These are phyloP conservation scores for Drosophila nasuta DNA, from an alignment of 1,140 invertebrate species.

Conservation along the genomic window DNA sequence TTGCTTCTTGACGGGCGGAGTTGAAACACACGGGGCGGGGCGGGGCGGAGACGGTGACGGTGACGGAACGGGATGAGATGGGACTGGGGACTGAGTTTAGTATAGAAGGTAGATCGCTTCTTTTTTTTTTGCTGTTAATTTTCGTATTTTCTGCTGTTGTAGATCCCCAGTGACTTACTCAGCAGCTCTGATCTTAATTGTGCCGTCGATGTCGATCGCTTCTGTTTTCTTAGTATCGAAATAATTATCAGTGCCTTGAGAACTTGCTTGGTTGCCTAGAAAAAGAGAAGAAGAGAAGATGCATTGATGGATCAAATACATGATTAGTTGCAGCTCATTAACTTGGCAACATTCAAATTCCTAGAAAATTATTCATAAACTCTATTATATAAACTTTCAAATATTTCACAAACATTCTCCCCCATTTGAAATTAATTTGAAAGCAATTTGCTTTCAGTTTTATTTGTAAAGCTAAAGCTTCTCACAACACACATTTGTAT, in stretches of 20 bases:
- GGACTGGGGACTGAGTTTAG: not conserved
- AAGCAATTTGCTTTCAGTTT: too few relatives aligned
- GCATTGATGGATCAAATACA: slow-evolving; percentile 12
- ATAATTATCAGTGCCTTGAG: slow-evolving; percentile 30
- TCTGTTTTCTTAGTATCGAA: slow-evolving; percentile 40
- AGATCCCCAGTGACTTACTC: too few relatives aligned
- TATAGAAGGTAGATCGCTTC: not conserved
- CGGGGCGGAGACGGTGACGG: too few relatives aligned
- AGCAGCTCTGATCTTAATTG: slow-evolving; percentile 13
- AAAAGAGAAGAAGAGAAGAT: not conserved
- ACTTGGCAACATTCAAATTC: not conserved
- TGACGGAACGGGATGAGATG: not conserved
- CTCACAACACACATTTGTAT: not conserved
- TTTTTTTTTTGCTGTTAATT: not conserved
- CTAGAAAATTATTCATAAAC: not conserved
- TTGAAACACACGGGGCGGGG: not conserved
- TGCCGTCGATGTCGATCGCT: slow-evolving; percentile 33
- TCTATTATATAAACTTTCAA: too few relatives aligned
- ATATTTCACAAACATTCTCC: too few relatives aligned
- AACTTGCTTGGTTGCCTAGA: not conserved
- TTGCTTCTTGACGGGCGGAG: slow-evolving; percentile 30
- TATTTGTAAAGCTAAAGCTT: not conserved
- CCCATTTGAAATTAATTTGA: too few relatives aligned
- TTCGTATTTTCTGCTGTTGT: not conserved
- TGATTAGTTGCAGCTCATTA: not conserved